Evolutionary conservation across 2,888 invertebrate species (phyloP), one percentile per base, ranked within the genome.

Genomic region (Cremastobaeus sp.): DNA sequence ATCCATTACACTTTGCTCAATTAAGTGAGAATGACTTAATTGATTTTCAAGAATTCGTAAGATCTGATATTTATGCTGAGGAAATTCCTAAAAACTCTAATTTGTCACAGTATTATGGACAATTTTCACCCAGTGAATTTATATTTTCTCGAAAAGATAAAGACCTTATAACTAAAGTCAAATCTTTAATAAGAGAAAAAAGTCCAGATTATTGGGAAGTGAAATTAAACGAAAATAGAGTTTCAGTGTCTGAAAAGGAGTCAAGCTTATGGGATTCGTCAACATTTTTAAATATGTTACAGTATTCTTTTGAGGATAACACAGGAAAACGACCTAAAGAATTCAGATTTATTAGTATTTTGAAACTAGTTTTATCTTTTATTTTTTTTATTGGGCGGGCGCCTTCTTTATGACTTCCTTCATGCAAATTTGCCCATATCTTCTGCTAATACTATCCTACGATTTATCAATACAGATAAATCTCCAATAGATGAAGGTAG

Each of bases 11-110:
- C 8, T 3, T 35, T 35, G 14, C 1, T 11, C 35, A 35, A 14
- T n/a, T 35, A 14, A 35, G 14, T 35, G 35, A 12, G 3, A 35
- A 35, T 14, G 35, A 35, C 14, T 5, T 35, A 2, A 35, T 35
- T 14, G 35, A 15, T 11, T 35, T 35, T 35, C 35, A 35, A 35
- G 35, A 35, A 35, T 35, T 35, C 3, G 35, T 35, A 1, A 35
- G 35, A 14, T 35, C 35, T 5, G 35, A 35, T 2, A 35, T 35
- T 35, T 35, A 35, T 14, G 35, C 35, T 12, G 35, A 35, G 14
- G 35, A 35, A 35, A 35, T 35, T 14, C 35, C 35, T 14, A 15
- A 9, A 12, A 35, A 35, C 14, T 35, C 35, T 14, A 15, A 35
- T 12, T 35, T 35, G n/a, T 14, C 12, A 15, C 35, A 35, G 14